phyloP scores from a whole-genome alignment of 2,113 vertebrate species.

The Thalassarche chlororhynchos region DNA sequence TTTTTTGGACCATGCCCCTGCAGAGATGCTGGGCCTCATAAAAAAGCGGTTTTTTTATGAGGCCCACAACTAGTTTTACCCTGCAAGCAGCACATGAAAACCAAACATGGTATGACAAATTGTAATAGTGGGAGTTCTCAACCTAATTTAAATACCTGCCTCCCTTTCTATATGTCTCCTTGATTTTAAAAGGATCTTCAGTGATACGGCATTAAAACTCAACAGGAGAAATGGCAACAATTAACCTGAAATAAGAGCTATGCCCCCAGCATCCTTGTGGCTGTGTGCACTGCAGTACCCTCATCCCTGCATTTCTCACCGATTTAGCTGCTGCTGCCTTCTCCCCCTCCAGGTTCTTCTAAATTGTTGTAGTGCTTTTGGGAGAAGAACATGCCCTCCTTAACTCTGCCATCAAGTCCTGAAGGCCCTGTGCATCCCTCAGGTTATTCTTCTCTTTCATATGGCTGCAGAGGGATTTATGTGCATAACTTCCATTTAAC shows the following conservation, averaged over 20 bases:
- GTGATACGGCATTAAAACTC: not conserved
- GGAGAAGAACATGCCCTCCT: not conserved
- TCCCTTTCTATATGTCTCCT: not conserved
- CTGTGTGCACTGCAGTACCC: not conserved
- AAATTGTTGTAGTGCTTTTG: not conserved
- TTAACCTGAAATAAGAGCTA: not conserved
- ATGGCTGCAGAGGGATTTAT: not conserved
- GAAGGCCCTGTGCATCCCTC: not conserved
- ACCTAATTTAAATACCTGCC: not conserved
- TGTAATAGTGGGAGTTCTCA: not conserved
- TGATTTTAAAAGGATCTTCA: not conserved
- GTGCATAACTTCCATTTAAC: not conserved
- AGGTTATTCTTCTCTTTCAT: not conserved
- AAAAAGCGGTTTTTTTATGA: not conserved
- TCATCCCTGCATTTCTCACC: not conserved
- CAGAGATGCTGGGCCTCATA: too few species aligned
- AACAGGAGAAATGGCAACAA: not conserved
- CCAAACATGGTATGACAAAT: not conserved
- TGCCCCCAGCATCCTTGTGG: not conserved
- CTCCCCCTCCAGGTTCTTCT: not conserved
- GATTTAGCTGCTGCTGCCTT: not conserved
- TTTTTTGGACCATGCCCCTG: too few species aligned
- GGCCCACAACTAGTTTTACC: not conserved
- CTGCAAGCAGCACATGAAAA: not conserved
- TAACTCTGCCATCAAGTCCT: not conserved